Evolutionary conservation across 2,797 vertebrate genomes (phyloP).

Genomic region (Lophotriccus pileatus): DNA sequence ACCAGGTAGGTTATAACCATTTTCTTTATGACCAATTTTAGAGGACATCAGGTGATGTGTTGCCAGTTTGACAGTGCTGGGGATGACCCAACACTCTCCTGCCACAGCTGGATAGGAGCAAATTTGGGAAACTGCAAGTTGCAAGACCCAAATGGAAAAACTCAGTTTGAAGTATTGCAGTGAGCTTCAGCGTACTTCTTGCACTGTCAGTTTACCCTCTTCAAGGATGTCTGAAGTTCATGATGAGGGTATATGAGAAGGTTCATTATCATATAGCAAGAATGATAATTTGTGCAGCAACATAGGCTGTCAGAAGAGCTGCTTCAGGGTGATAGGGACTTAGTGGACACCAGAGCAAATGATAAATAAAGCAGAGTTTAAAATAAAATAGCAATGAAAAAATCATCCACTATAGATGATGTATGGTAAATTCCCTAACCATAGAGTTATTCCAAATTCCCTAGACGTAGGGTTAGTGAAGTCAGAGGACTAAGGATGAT

Average conservation of each 20-base stretch:
- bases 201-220: not conserved
- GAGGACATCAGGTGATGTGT: not conserved
- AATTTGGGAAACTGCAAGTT: not conserved
- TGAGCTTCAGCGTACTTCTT: not conserved
- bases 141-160: not conserved
- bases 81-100: not conserved
- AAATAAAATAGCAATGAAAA: not conserved
- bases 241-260: not conserved
- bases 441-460: not conserved
- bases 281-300: not conserved
- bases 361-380: not conserved
- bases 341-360: not conserved
- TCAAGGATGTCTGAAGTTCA: not conserved
- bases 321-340: not conserved
- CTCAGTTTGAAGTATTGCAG: not conserved
- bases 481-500: not conserved
- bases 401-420: not conserved
- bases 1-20: not conserved
- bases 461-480: not conserved
- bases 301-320: not conserved
- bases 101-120: not conserved
- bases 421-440: not conserved
- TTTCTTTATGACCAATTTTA: not conserved
- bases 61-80: not conserved
- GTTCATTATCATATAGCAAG: not conserved